phyloP scores from a whole-genome alignment of 2,797 vertebrate genomes.

The Cuculus canorus region DNA sequence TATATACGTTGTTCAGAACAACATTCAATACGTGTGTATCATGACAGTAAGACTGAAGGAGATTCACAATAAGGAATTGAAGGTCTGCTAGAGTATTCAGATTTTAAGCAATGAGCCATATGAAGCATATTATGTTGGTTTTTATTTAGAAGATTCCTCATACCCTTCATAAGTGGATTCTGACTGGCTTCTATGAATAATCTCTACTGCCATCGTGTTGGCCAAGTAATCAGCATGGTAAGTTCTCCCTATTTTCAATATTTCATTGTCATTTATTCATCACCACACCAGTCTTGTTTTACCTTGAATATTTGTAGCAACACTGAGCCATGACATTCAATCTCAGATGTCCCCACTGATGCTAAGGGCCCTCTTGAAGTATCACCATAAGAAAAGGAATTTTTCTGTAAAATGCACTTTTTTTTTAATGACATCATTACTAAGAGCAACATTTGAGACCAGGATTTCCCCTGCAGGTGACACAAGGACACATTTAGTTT shows the following conservation, averaged over 20 bases:
- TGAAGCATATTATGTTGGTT: not conserved
- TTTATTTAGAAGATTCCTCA: too few species aligned
- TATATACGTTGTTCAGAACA: too few species aligned
- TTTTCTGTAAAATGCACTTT: not conserved
- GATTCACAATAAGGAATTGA: not conserved
- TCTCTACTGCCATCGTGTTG: not conserved
- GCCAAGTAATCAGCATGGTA: rapidly evolving
- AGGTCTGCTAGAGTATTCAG: not conserved
- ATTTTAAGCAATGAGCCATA: not conserved
- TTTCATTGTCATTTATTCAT: not conserved
- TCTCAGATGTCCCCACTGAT: not conserved
- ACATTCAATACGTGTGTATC: not conserved
- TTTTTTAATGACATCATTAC: not conserved
- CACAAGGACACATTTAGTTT: not conserved
- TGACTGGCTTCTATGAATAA: not conserved
- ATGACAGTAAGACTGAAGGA: not conserved
- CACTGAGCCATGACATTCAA: not conserved
- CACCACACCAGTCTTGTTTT: not conserved
- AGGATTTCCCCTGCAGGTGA: not conserved
- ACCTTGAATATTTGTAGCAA: not conserved
- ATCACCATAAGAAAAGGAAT: not conserved
- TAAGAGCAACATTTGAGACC: not conserved
- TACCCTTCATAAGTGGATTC: slow-evolving; percentile 20
- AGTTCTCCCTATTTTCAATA: not conserved
- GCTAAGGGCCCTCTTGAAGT: not conserved